Percentiles rank a stretch among this genome's conserved stretches.
Conservation (phyloP, 2,113 vertebrate genomes). For the Caranx melampygus region DNA sequence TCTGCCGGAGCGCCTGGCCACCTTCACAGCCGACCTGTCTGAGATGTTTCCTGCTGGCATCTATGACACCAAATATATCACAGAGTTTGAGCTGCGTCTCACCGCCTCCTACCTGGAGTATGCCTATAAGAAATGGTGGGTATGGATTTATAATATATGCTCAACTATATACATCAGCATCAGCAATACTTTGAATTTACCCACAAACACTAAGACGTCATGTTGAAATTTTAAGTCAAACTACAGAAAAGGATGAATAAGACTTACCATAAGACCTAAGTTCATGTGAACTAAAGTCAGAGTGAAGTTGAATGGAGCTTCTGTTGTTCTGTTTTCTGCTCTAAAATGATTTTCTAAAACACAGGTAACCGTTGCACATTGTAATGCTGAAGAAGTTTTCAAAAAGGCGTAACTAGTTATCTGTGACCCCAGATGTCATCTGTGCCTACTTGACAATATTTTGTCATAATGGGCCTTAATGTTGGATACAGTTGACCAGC, state of each 20-base stretch:
- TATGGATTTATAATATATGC: not conserved
- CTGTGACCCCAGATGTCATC: too few relatives aligned
- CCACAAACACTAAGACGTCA: not conserved
- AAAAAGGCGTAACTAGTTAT: too few relatives aligned
- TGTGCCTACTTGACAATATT: too few relatives aligned
- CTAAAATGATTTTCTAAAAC: too few relatives aligned
- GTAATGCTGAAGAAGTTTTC: too few relatives aligned
- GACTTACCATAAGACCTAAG: too few relatives aligned
- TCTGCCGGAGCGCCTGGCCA: constrained; percentile 90
- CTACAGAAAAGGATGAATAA: too few relatives aligned
- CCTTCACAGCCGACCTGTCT: constrained; percentile 93
- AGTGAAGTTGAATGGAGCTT: too few relatives aligned
- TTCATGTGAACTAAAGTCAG: not conserved
- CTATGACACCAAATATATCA: constrained; percentile 95
- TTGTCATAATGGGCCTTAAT: not conserved
- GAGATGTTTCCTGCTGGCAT: constrained; percentile 97
- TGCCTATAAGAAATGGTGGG: constrained; percentile 95
- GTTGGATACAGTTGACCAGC: not conserved
- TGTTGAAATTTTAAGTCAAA: not conserved
- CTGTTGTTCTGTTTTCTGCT: too few relatives aligned
- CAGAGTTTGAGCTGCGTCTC: constrained; percentile 92
- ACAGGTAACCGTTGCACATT: too few relatives aligned
- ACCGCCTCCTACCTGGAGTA: constrained; percentile 96
- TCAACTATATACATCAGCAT: not conserved
- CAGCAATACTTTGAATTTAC: not conserved